Percentiles rank a stretch among this genome's conserved stretches.
Evolutionary conservation across 2,888 invertebrate genomes (phyloP).

Genomic region (Erannis defoliaria): DNA sequence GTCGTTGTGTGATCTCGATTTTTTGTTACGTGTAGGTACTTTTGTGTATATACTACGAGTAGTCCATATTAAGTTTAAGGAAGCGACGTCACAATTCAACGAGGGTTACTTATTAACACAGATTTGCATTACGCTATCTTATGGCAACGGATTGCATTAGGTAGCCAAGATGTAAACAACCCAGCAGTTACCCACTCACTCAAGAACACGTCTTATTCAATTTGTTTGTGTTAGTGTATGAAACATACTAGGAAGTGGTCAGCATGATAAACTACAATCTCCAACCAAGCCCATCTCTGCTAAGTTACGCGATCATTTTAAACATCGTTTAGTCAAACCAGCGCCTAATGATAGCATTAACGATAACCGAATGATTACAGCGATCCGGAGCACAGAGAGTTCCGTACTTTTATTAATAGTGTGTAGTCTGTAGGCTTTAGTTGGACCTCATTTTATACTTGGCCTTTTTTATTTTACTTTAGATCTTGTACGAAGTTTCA

Average conservation of each 20-base stretch:
- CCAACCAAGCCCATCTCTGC: constrained; percentile 1
- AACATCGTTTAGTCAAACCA: not conserved
- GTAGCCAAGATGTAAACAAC: not conserved
- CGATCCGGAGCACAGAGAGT: no score
- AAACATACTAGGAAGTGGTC: constrained; percentile 4
- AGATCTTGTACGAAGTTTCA: no score
- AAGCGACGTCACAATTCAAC: not conserved
- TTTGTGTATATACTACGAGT: no score
- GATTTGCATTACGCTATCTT: no score
- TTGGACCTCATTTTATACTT: no score
- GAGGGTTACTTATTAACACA: not conserved
- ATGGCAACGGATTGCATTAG: not conserved
- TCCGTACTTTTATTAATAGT: no score
- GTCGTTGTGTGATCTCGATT: no score
- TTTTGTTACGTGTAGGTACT: no score
- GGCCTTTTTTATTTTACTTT: no score
- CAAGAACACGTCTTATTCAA: not conserved
- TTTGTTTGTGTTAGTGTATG: constrained; percentile 7
- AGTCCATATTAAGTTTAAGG: no score
- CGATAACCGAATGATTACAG: no score
- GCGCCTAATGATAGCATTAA: not conserved
- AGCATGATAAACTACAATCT: constrained; percentile 8
- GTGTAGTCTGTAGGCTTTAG: no score
- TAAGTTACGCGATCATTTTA: constrained; percentile 4
- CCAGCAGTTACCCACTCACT: not conserved